phyloP scores from a whole-genome alignment of 2,888 invertebrate species.

The Endotricha flammealis region DNA sequence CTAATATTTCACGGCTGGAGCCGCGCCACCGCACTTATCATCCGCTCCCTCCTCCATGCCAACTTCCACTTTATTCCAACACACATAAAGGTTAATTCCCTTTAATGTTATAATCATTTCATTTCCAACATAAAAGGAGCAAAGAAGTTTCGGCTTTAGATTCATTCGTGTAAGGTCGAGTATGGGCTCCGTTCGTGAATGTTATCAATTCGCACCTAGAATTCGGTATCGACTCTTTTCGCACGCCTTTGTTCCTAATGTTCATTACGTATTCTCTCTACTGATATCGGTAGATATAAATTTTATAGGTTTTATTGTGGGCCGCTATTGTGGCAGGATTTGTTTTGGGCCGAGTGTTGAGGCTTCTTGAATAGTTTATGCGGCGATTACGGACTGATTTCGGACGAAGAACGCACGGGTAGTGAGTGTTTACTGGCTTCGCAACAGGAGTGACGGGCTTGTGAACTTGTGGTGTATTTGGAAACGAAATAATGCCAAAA shows the following conservation, averaged over 20 bases:
- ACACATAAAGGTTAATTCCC: slow-evolving; percentile 28
- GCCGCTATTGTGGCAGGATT: slow-evolving; percentile 49
- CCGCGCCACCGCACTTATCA: slow-evolving; percentile 59
- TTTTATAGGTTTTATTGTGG: slow-evolving; percentile 63
- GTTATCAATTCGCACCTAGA: slow-evolving; percentile 58
- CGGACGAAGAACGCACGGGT: slow-evolving; percentile 11
- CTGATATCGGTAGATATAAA: slow-evolving; percentile 66
- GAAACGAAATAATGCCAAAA: no score
- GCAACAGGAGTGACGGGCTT: background rate
- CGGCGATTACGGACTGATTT: slow-evolving; percentile 32
- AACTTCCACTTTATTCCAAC: slow-evolving; percentile 24
- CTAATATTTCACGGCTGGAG: slow-evolving; percentile 60
- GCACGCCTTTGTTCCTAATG: slow-evolving; percentile 69
- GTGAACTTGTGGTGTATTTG: background rate
- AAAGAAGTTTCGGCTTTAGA: slow-evolving; percentile 32
- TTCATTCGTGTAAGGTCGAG: slow-evolving; percentile 23
- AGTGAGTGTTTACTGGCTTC: slow-evolving; percentile 6
- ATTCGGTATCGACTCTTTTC: slow-evolving; percentile 64
- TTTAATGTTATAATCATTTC: slow-evolving; percentile 25
- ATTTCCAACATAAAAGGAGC: slow-evolving; percentile 27
- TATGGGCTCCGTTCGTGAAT: slow-evolving; percentile 20
- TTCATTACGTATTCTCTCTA: slow-evolving; percentile 71
- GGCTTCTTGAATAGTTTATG: slow-evolving; percentile 37
- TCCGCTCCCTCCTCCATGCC: slow-evolving; percentile 35
- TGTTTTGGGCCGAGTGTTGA: slow-evolving; percentile 36